These are phyloP conservation scores for Zosterops borbonicus DNA, from an alignment of 2,113 vertebrate genomes.

Conservation along the genomic window DNA sequence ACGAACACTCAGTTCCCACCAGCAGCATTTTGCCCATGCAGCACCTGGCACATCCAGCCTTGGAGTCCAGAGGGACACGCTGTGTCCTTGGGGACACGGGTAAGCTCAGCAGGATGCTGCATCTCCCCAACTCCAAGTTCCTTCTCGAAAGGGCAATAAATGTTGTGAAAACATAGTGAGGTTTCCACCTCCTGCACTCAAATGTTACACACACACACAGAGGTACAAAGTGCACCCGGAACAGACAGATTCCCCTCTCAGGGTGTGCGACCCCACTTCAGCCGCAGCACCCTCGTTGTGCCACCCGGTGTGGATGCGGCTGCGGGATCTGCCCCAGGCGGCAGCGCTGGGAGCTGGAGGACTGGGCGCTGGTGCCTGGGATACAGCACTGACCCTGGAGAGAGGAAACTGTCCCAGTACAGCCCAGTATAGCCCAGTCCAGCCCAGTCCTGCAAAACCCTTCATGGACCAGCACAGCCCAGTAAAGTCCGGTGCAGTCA, in stretches of 20 bases:
- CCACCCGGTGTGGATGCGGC: rapidly evolving
- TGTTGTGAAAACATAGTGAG: rapidly evolving
- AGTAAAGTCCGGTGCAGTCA: background rate
- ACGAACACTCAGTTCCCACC: background rate
- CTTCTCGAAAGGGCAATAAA: background rate
- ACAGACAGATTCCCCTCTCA: rapidly evolving
- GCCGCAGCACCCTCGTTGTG: background rate
- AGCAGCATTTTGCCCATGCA: background rate
- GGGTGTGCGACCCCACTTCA: rapidly evolving
- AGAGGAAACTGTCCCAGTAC: background rate
- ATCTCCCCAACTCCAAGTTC: background rate
- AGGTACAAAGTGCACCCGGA: background rate
- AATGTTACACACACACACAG: rapidly evolving
- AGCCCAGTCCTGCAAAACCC: background rate
- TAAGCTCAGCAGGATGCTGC: background rate
- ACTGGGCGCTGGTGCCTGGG: rapidly evolving
- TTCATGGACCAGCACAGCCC: background rate
- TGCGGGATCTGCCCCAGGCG: rapidly evolving
- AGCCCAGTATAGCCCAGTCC: rapidly evolving
- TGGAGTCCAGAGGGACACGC: rapidly evolving
- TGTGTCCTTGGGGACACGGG: rapidly evolving
- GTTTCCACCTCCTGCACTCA: rapidly evolving
- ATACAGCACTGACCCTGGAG: background rate
- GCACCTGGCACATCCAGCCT: background rate
- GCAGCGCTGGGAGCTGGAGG: rapidly evolving